Evolutionary conservation across 2,113 vertebrate genomes (phyloP).

Genomic region (Alligator sinensis): DNA sequence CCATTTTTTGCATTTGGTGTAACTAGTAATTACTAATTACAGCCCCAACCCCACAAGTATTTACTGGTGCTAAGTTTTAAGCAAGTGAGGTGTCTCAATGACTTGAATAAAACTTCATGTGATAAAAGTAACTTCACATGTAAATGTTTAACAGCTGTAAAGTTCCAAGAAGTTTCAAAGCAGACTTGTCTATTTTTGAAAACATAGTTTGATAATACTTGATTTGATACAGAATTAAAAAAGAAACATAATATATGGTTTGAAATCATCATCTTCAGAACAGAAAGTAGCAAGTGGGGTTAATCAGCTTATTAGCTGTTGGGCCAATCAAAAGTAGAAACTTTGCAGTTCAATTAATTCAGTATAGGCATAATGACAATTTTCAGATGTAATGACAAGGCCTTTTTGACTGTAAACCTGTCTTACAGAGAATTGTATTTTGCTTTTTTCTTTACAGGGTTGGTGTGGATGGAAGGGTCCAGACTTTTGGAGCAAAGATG

Average conservation of each 20-base stretch:
- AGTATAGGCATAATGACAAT: not conserved
- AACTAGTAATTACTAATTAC: no score
- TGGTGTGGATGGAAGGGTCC: conserved; percentile 98
- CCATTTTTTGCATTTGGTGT: no score
- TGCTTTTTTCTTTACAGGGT: conserved; percentile 81
- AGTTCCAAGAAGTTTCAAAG: not conserved
- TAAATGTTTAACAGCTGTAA: not conserved
- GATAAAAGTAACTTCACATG: not conserved
- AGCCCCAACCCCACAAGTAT: no score
- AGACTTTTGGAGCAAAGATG: conserved; percentile 94
- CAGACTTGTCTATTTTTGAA: not conserved
- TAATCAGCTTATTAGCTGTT: not conserved
- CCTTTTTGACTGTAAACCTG: no score
- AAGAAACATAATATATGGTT: not conserved
- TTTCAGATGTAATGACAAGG: no score
- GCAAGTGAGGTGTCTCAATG: not conserved
- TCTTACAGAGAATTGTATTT: not conserved
- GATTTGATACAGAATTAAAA: not conserved
- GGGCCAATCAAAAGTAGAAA: not conserved
- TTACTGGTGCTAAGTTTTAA: no score
- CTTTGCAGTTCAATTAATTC: not conserved
- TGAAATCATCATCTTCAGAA: not conserved
- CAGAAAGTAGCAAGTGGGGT: not conserved
- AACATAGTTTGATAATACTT: not conserved
- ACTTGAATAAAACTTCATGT: not conserved